Conservation (phyloP, 2,888 invertebrate species). For the Polyommatus iphigenia region DNA sequence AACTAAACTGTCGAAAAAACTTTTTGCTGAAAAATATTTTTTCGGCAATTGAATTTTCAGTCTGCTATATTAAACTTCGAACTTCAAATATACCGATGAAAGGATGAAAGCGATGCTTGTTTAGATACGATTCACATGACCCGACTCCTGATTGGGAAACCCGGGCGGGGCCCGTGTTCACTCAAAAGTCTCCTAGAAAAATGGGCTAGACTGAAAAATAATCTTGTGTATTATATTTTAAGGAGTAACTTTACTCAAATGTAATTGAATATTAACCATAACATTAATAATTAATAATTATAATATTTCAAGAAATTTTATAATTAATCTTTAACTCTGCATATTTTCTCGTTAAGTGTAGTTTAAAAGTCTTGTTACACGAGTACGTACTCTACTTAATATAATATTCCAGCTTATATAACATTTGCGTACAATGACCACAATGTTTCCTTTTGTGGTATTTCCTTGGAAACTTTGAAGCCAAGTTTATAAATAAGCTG, state of each 20-base stretch:
- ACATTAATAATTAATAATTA: no score
- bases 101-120: constrained; percentile 24
- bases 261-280: no score
- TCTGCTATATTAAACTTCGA: constrained; percentile 17
- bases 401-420: background rate
- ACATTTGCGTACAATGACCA: constrained; percentile 3
- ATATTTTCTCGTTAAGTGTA: background rate
- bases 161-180: background rate
- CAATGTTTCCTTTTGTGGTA: constrained; percentile 15
- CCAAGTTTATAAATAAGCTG: constrained; percentile 13
- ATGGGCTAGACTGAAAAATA: background rate
- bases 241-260: background rate
- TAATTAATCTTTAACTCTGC: background rate
- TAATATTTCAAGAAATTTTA: no score
- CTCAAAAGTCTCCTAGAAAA: background rate
- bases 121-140: constrained; percentile 8
- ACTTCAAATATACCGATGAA: constrained; percentile 19
- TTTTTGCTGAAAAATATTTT: constrained; percentile 17
- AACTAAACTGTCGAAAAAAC: constrained; percentile 18
- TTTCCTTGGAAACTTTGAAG: constrained; percentile 12
- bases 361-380: background rate
- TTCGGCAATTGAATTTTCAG: constrained; percentile 22
- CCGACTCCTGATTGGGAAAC: background rate
- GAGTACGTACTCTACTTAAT: background rate
- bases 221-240: background rate